Base-by-base conservation (phyloP, 2,888 invertebrate species). In the Aproaerema taeniolella region DNA sequence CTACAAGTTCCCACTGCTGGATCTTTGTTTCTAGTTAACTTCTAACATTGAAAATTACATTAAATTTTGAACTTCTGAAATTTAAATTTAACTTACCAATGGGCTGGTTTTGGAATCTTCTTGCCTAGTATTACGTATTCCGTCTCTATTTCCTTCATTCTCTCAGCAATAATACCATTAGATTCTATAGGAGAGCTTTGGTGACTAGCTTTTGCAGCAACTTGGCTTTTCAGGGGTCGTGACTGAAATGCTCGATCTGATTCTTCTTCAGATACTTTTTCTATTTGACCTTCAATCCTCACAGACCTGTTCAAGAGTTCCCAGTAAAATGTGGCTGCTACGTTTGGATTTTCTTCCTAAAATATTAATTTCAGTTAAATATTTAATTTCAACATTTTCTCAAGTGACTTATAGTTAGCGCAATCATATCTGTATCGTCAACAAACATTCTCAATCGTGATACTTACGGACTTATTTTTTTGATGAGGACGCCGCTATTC, bases 271-370 rank as follows among this genome's bases (percentile, higher is more conserved):
- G 94, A 87, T 8, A 98, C 72, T 70, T 92, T 93, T 54, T 91
- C 90, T 0, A 95, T 94, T 17, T 61, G 66, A 8, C 99, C 99
- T 79, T 99, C 98, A 53, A 99, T 92, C 50, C 98, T 90, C 7
- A 99, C 91, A 35, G 93, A 92, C 78, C 95, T 89, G 50, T 91
- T 91, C n/a, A 95, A 73, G 3, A 92, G 88, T 57, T 94, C 93
- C 98, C 99, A 99, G 67, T 95, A 98, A 67, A 99, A 95, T 45
- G 96, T 93, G 52, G 97, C 87, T 9, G 97, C 94, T 20, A 94
- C 98, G 70, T 92, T 90, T 5, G 96, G 93, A 80, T 99, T 99
- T 58, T 89, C 89, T 17, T 86, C 89, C 94, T 94, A 50, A 47
- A 88, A 86, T 13, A 12, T 11, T 4, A 13, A 2, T 30, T 13